Evolutionary conservation across 2,113 vertebrate genomes (phyloP), one percentile per base, ranked within the genome.

Genomic region (Suncus etruscus): DNA sequence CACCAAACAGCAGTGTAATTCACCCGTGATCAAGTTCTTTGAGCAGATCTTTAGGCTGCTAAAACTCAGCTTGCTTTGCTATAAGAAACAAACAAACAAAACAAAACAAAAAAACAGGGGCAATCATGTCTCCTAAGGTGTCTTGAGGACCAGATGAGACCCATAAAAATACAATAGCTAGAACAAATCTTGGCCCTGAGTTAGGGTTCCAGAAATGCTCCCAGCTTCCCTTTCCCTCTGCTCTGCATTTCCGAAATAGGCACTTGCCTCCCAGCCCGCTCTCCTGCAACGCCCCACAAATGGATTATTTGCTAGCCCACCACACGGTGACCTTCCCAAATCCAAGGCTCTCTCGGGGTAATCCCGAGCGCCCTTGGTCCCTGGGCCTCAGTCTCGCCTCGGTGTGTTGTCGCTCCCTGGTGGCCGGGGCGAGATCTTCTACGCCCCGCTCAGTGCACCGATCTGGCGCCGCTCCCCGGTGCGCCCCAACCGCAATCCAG

Each of bases 381-480:
- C 1, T 3, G 32, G 66, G 18, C 32, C 32, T 16, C 61, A 27
- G 47, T 6, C 84, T 91, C 70, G 27, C 54, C 45, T 32, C 3
- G 39, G 74, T 68, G 39, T 65, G 47, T 29, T 77, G 81, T 69
- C 12, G 51, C 69, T 88, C 89, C 75, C 51, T 4, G 11, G 68
- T 65, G 82, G 78, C 91, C 65, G 11, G 39, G 12, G 11, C 20
- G 72, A 65, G 66, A 20, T 47, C 22, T 1, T 54, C 18, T 75
- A n/a, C 32, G 65, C 24, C 27, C n/a, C 1, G 7, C 45, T 69
- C 29, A 61, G 31, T 4, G 73, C 39, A 20, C 15, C 39, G 11
- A 25, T 29, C 50, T 63, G 91, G 61, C 63, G 63, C 83, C 58
- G 47, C 91, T 85, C 88, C 66, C 31, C 27, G 77, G 72, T 24